Evolutionary conservation across 2,797 vertebrate species (phyloP).

Genomic region (Oreochromis grahami): DNA sequence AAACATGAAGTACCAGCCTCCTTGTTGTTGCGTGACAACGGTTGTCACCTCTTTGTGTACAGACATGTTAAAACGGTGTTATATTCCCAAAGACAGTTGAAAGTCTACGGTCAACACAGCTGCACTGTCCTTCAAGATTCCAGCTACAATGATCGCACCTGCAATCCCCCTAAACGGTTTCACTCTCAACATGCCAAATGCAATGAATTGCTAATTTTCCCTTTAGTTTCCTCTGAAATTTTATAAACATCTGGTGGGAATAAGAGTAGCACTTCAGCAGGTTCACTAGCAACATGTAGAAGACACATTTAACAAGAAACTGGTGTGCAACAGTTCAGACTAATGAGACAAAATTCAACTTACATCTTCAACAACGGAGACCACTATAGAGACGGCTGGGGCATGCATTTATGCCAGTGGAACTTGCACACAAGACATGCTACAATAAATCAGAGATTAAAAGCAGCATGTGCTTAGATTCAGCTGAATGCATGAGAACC

Average conservation of each 20-base stretch:
- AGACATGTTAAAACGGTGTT: slow-evolving; percentile 7
- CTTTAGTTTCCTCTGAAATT: background rate
- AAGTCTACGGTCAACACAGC: background rate
- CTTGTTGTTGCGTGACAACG: slow-evolving; percentile 28
- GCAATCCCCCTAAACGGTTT: background rate
- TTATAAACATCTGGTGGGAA: background rate
- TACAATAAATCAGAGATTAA: background rate
- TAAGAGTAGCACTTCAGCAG: background rate
- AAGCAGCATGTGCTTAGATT: background rate
- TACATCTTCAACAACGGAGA: background rate
- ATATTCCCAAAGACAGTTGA: slow-evolving; percentile 15
- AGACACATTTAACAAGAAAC: background rate
- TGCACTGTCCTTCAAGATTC: background rate
- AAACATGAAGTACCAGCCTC: background rate
- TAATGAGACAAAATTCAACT: background rate
- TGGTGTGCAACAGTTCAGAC: background rate
- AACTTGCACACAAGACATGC: background rate
- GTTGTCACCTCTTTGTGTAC: background rate
- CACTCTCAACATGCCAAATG: background rate
- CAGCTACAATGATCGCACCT: background rate
- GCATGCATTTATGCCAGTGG: background rate
- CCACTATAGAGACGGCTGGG: background rate
- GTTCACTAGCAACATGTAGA: background rate
- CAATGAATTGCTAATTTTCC: background rate
- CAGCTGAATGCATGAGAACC: background rate